These are phyloP conservation scores for Rhinoptilus africanus DNA, from an alignment of 2,113 vertebrate genomes.

Conservation along the genomic window DNA sequence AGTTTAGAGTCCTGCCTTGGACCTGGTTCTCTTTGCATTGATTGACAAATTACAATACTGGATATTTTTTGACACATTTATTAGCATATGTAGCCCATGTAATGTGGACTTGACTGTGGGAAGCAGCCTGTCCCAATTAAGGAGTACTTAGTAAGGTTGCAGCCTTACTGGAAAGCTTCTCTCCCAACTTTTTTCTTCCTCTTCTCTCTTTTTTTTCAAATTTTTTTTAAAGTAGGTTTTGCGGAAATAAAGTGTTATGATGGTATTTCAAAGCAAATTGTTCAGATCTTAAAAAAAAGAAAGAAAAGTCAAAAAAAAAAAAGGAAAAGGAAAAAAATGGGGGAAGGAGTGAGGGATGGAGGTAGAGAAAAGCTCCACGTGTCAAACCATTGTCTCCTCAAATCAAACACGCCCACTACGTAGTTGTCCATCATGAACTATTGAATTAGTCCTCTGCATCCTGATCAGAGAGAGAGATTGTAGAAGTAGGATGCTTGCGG, in stretches of 20 bases:
- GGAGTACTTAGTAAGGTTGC: background rate
- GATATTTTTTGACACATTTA: background rate
- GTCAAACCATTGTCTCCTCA: background rate
- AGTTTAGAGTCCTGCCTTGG: background rate
- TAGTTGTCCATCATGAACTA: background rate
- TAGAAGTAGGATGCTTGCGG: background rate
- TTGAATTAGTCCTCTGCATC: conserved; percentile 38
- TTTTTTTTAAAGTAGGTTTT: background rate
- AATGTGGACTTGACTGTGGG: background rate
- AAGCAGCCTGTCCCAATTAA: background rate
- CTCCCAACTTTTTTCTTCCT: background rate
- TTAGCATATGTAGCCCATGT: background rate
- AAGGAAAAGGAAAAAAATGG: no score
- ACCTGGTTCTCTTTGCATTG: background rate
- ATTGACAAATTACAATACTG: background rate
- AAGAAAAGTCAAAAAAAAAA: background rate
- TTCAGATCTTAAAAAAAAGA: background rate
- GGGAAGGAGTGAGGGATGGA: background rate
- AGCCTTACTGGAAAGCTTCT: background rate
- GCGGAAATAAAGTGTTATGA: background rate
- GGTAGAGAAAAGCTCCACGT: conserved; percentile 12
- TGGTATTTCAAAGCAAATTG: background rate
- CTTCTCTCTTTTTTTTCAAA: background rate
- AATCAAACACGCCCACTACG: background rate
- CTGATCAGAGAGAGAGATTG: conserved; percentile 30